phyloP scores from a whole-genome alignment of 2,797 vertebrate species.

The Melanotaenia trifasciata region DNA sequence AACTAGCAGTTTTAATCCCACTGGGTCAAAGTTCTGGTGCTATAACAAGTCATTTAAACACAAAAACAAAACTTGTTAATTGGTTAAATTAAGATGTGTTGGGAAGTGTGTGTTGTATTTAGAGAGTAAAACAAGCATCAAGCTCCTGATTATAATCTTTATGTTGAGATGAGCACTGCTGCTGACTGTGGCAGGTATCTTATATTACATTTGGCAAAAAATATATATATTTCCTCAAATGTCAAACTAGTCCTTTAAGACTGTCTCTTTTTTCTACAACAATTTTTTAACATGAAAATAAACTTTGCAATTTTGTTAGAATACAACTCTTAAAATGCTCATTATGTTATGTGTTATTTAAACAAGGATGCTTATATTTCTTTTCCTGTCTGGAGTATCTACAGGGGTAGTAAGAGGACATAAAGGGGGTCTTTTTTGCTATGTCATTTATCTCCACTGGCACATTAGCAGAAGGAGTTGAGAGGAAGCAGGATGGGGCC shows the following conservation, averaged over 20 bases:
- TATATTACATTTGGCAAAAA: neutral
- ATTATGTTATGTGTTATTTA: slow-evolving; percentile 38
- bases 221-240: neutral
- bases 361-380: slow-evolving; percentile 44
- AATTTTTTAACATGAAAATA: slow-evolving; percentile 4
- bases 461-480: slow-evolving; percentile 52
- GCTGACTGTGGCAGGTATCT: neutral
- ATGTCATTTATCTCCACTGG: slow-evolving; percentile 72
- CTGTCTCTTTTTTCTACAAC: neutral
- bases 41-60: slow-evolving; percentile 15
- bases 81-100: slow-evolving; percentile 4
- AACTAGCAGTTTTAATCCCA: slow-evolving; percentile 9
- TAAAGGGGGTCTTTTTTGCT: slow-evolving; percentile 43
- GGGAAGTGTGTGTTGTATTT: slow-evolving; percentile 7
- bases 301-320: slow-evolving; percentile 2
- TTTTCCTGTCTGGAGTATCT: slow-evolving; percentile 53
- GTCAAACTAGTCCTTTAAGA: neutral
- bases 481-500: slow-evolving; percentile 61
- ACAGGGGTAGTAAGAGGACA: slow-evolving; percentile 26
- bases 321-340: slow-evolving; percentile 1
- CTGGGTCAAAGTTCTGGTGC: slow-evolving; percentile 9
- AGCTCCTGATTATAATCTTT: neutral
- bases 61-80: neutral
- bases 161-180: slow-evolving; percentile 12
- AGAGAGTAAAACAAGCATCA: neutral